Evolutionary conservation across 1,140 invertebrate species (phyloP).

Genomic region (Meloidogyne hapla): DNA sequence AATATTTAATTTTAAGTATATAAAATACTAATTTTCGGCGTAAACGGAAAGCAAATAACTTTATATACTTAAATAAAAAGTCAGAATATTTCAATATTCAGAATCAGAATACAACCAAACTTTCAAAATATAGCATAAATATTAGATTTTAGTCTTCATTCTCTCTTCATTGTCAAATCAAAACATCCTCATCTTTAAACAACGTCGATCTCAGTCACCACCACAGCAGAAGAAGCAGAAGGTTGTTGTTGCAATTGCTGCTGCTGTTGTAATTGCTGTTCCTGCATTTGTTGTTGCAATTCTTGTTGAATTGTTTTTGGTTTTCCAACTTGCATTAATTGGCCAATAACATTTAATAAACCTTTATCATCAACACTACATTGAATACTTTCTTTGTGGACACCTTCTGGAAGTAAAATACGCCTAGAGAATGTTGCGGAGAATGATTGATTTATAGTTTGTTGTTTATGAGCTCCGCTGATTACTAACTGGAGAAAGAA

Average conservation of each 20-base stretch:
- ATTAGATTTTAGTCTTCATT: neutral
- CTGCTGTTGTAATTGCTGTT: neutral
- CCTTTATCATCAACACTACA: neutral
- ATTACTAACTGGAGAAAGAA: neutral
- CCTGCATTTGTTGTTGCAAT: neutral
- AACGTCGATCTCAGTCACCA: constrained; percentile 1
- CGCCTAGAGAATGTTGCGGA: neutral
- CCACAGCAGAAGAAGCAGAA: neutral
- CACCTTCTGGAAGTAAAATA: neutral
- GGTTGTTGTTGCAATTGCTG: neutral
- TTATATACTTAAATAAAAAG: too few species aligned
- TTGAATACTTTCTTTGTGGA: neutral
- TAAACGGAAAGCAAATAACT: too few species aligned
- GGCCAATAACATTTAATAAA: neutral
- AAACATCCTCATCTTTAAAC: neutral
- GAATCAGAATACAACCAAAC: neutral
- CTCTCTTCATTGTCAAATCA: neutral
- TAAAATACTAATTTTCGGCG: too few species aligned
- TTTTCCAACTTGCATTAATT: neutral
- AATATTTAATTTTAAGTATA: too few species aligned
- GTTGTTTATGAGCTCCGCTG: neutral
- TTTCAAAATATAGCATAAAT: neutral
- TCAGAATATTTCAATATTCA: too few species aligned
- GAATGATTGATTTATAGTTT: neutral
- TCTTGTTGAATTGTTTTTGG: neutral